Conservation (phyloP, 2,797 vertebrate species). For the Mus caroli region DNA sequence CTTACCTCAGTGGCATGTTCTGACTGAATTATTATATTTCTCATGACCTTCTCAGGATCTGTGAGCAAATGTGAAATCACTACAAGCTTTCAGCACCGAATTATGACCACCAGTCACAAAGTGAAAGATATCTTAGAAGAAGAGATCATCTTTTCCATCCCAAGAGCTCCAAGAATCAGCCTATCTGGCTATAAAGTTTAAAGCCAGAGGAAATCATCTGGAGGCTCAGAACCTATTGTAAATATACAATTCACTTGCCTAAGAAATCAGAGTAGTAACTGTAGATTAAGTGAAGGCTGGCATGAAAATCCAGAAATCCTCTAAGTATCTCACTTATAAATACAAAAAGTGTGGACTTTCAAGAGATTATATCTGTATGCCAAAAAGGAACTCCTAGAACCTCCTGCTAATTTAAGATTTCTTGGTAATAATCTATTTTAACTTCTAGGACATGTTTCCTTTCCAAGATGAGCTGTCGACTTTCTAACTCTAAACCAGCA, state of each 20-base stretch:
- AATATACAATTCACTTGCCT: background rate
- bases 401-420: background rate
- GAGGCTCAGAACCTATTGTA: background rate
- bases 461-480: background rate
- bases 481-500: background rate
- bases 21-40: too few relatives aligned
- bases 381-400: background rate
- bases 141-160: fast-evolving
- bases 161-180: background rate
- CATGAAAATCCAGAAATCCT: background rate
- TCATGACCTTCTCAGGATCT: background rate
- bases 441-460: background rate
- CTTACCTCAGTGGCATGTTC: background rate
- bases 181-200: background rate
- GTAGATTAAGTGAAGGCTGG: background rate
- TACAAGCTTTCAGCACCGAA: background rate
- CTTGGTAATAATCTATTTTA: background rate
- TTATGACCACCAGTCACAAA: background rate
- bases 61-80: background rate
- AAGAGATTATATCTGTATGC: background rate
- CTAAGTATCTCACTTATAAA: background rate
- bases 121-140: background rate
- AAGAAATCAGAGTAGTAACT: background rate
- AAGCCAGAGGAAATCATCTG: background rate
- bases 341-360: background rate